Conservation (phyloP, 2,113 vertebrate genomes). For the Cercopithecus mona region DNA sequence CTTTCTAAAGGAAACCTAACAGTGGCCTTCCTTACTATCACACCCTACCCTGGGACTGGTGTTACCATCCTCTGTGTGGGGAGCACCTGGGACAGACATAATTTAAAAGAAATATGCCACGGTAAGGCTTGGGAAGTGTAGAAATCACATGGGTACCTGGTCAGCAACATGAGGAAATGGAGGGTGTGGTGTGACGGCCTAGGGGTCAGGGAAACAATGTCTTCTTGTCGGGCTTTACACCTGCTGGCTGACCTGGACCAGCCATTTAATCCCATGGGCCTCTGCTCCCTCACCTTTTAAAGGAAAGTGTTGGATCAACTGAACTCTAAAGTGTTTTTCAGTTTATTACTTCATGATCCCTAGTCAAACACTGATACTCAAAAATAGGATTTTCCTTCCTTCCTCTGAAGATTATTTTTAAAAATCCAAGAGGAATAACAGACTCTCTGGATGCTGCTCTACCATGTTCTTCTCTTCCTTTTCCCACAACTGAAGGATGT, state of each 20-base stretch:
- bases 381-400: not conserved
- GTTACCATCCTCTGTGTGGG: not conserved
- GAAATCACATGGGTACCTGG: not conserved
- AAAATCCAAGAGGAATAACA: not conserved
- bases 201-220: not conserved
- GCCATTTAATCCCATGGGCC: not conserved
- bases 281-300: constrained; percentile 18
- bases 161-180: not conserved
- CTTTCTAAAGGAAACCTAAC: not conserved
- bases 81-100: not conserved
- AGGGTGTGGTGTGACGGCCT: not conserved
- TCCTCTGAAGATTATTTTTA: not conserved
- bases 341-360: not conserved
- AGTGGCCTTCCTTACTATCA: not conserved
- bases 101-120: not conserved
- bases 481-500: not conserved
- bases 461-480: not conserved
- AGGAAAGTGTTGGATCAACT: not conserved
- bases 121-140: not conserved
- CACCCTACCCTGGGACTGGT: not conserved
- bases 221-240: not conserved
- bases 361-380: not conserved
- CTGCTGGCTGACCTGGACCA: not conserved
- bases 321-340: not conserved
- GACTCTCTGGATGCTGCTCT: not conserved